Base-by-base conservation (phyloP, 1,140 invertebrate genomes). In the Lepidurus packardi region DNA sequence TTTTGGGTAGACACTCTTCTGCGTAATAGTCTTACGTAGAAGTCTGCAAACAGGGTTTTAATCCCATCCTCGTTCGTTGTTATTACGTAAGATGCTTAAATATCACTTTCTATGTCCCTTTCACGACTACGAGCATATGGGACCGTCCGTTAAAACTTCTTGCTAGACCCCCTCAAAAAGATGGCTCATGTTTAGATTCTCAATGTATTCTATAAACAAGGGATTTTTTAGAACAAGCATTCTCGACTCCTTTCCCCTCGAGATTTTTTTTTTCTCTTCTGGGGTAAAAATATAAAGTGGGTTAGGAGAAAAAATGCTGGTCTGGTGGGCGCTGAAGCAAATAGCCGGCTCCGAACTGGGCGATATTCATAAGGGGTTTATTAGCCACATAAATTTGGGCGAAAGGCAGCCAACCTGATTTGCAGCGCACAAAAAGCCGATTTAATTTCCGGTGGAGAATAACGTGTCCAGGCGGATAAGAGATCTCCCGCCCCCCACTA, bases 331-430 rank as follows among this genome's bases (percentile, higher is more conserved):
- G 45, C 16, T 43, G 45, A 34, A 9, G 43, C 76, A 78, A 78
- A 78, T 78, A 78, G 24, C 78, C 78, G n/a, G 74, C 75, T 43
- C 41, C 43, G 34, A 78, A 78, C 13, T 78, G 73, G 7, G 75
- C 42, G n/a, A 74, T 74, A 73, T 44, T 74, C 78, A 78, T 78
- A 43, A 74, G 44, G 10, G 78, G 78, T 24, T 73, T 42, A 43
- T 73, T 75, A 42, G 74, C 65, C 7, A 75, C 65, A 21, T 43
- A 75, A 13, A 78, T 47, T 43, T 74, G 73, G 11, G 73, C 43
- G 41, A 73, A 43, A 43, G 73, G 65, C 8, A 74, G 73, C 78
- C 78, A 78, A 44, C 47, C 73, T 47, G 74, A 24, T 73, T 73
- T 41, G 43, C 78, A 78, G 21, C 73, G 73, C 5, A 78, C 78